Base-by-base conservation (phyloP, 2,888 invertebrate species). In the Pseudoips prasinana region DNA sequence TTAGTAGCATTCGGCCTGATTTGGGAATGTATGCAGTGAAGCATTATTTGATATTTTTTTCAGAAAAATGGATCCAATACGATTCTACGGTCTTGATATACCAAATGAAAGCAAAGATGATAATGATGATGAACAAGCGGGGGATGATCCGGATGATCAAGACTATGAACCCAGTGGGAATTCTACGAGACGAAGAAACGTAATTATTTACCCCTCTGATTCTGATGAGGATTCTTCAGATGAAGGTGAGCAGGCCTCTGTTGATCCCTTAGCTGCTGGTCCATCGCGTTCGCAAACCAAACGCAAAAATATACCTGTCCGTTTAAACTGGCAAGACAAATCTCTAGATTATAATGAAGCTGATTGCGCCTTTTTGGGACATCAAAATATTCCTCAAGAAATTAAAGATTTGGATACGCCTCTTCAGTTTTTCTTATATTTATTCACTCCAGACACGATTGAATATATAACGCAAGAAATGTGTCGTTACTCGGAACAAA, bases 351-450 rank as follows among this genome's bases (percentile, higher is more conserved):
- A 33, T 22, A 22, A 33, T 8, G 33, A 33, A 33, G 28, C 28
- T 28, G 33, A 27, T 27, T 33, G 8, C 8, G 10, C 30, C 8
- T 35, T 30, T 35, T 30, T 32, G 14, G 25, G 26, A 25, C 23
- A 33, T 7, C 22, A 32, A 28, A 33, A 32, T 37, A 28, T 38
- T 31, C 28, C 33, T 28, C 27, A 38, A 33, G 27, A 33, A 38
- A 38, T 38, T 33, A 24, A 33, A 35, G 33, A 38, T 38, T 38
- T 38, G 1, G 38, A 38, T 38, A 33, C 28, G 0, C 32, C 29
- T 34, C 20, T 25, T 25, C 25, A 34, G 25, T 34, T 14, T 1
- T 35, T 35, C 1, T 35, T 35, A 29, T 29, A 35, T 23, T 34
- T 35, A 25, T 29, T 34, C n/a, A 29, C 29, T 22, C 14, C 25